Evolutionary conservation across 2,797 vertebrate genomes (phyloP).

Genomic region (Poecilia gillii): DNA sequence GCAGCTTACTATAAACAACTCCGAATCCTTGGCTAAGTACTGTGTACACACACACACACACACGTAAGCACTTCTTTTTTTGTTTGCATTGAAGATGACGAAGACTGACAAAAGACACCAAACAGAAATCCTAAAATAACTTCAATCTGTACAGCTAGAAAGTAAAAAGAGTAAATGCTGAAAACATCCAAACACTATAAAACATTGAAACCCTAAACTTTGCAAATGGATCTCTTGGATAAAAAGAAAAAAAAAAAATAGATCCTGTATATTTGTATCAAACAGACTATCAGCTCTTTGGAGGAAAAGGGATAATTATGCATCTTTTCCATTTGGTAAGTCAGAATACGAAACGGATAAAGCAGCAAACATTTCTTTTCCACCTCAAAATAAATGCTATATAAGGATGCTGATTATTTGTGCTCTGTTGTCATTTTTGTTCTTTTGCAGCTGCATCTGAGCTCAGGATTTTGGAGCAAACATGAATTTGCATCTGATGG

Average conservation of each 20-base stretch:
- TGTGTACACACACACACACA: slow-evolving; percentile 53
- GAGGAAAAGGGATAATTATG: not conserved
- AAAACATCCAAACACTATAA: not conserved
- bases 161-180: not conserved
- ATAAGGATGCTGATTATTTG: not conserved
- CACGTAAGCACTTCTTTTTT: not conserved
- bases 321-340: not conserved
- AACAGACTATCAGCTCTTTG: not conserved
- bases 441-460: not conserved
- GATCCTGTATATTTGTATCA: not conserved
- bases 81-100: not conserved
- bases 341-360: not conserved
- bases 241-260: not conserved
- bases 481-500: not conserved
- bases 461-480: not conserved
- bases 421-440: not conserved
- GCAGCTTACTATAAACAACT: slow-evolving; percentile 64
- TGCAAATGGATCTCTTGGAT: not conserved
- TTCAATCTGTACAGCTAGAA: not conserved
- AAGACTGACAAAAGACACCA: not conserved
- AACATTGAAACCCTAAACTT: not conserved
- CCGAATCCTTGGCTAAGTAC: slow-evolving; percentile 22
- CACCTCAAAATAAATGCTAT: not conserved
- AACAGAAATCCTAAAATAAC: not conserved
- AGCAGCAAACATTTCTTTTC: not conserved